Evolutionary conservation across 2,797 vertebrate genomes (phyloP), one percentile per base, ranked within the genome.

Genomic region (Spondyliosoma cantharus): DNA sequence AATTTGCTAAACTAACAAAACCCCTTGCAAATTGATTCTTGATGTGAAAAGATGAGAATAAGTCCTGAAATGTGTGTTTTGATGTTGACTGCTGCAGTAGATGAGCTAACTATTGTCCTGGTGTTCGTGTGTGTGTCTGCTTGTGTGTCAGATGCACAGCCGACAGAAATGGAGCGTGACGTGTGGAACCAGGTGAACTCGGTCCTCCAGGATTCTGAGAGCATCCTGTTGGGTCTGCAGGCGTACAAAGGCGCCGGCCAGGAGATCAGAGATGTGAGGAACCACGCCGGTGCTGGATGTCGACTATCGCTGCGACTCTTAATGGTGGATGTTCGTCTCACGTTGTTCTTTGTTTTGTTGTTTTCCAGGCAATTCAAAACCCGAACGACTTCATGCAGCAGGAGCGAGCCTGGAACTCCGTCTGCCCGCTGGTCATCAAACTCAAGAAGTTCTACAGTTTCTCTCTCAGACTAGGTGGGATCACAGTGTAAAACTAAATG

Each of bases 121-220:
- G 19, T 6, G 7, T 15, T 4, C 57, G 42, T 16, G 13, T 3
- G 13, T 59, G 61, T 46, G 53, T 17, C 15, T 29, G 20, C 43
- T 63, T 88, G 48, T 89, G 84, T 81, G 61, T 82, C 80, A 99
- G 98, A 99, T 96, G 98, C 98, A 63, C 98, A 98, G 92, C 97
- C 98, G 17, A 98, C 97, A 12, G 98, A 97, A 58, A 96, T 96
- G 75, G 98, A 99, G 91, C 92, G 96, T 22, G 97, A 98, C 12
- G 96, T 98, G 64, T 99, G 98, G 98, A 98, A 98, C 94, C 97
- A 98, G 93, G 97, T 99, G 93, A 98, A 97, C 74, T 94, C 96
- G 0, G 97, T 99, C 74, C 96, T 99, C 20, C 97, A 97, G 93
- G 98, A 99, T 83, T 99, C 98, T 0, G 98, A 99, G 94, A 98